These are phyloP conservation scores for Yponomeuta sedellus DNA, from an alignment of 2,888 invertebrate genomes.

Conservation along the genomic window DNA sequence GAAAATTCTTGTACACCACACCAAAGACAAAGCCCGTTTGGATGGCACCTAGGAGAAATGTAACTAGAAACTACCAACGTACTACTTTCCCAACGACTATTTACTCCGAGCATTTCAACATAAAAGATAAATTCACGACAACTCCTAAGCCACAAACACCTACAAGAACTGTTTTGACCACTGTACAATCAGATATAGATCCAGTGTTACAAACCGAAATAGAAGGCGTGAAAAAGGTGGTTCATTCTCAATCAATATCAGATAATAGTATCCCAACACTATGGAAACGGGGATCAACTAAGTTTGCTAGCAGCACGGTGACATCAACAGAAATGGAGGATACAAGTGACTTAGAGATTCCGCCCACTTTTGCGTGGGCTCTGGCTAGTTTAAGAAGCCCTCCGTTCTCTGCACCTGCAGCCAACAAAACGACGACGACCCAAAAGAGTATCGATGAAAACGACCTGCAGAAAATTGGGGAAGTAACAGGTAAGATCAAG, in stretches of 20 bases:
- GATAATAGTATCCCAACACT: constrained; percentile 68
- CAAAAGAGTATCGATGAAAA: constrained; percentile 56
- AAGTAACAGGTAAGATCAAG: constrained; percentile 46
- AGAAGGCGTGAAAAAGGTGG: constrained; percentile 54
- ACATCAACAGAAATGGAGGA: constrained; percentile 34
- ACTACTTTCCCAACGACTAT: constrained; percentile 53
- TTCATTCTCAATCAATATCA: constrained; percentile 55
- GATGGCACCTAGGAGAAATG: constrained; percentile 59
- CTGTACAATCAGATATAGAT: constrained; percentile 67
- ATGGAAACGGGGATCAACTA: constrained; percentile 70
- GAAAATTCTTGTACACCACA: constrained; percentile 60
- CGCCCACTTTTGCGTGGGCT: constrained; percentile 72
- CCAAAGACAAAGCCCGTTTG: constrained; percentile 59
- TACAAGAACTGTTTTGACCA: constrained; percentile 49
- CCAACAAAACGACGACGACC: constrained; percentile 39
- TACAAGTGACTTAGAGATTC: constrained; percentile 57
- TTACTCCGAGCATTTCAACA: constrained; percentile 62
- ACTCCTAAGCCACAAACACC: constrained; percentile 34
- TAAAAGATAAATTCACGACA: constrained; percentile 47
- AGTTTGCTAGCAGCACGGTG: constrained; percentile 48
- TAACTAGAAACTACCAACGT: constrained; percentile 39
- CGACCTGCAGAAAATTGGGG: constrained; percentile 63
- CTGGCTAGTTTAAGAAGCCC: constrained; percentile 64
- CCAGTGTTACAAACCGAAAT: constrained; percentile 63
- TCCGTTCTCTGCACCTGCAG: constrained; percentile 40